Percentiles rank a stretch among this genome's conserved stretches.
These are phyloP conservation scores for Spodoptera frugiperda DNA, from an alignment of 1,140 invertebrate genomes.

Conservation along the genomic window DNA sequence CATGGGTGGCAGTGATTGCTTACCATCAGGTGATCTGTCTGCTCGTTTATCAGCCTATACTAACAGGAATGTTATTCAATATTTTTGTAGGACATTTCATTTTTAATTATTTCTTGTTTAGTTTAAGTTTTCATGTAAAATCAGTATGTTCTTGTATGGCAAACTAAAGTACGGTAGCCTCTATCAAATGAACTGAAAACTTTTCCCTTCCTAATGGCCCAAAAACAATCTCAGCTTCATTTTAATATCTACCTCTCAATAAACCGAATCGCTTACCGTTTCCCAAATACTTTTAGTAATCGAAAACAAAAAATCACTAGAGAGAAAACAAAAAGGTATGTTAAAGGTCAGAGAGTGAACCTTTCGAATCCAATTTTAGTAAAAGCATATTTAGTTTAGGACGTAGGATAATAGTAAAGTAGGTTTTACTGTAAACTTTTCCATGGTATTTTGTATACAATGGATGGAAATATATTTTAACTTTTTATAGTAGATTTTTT, in stretches of 20 bases:
- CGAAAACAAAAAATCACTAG: conserved; percentile 7
- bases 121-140: too few relatives aligned
- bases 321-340: conserved; percentile 12
- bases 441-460: background rate
- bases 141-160: too few relatives aligned
- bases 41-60: too few relatives aligned
- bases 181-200: too few relatives aligned
- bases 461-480: background rate
- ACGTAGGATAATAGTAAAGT: background rate
- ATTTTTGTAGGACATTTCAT: too few relatives aligned
- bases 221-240: too few relatives aligned
- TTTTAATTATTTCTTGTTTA: background rate
- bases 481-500: background rate
- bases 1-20: too few relatives aligned
- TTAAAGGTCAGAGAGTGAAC: background rate
- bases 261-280: background rate
- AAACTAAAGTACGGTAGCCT: too few relatives aligned
- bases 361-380: conserved; percentile 31
- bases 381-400: conserved; percentile 30
- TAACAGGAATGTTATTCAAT: too few relatives aligned
- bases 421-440: background rate
- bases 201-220: too few relatives aligned
- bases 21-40: too few relatives aligned
- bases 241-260: background rate
- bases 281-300: background rate